These are phyloP conservation scores for Periparus ater DNA, from an alignment of 2,797 vertebrate genomes.

Conservation along the genomic window DNA sequence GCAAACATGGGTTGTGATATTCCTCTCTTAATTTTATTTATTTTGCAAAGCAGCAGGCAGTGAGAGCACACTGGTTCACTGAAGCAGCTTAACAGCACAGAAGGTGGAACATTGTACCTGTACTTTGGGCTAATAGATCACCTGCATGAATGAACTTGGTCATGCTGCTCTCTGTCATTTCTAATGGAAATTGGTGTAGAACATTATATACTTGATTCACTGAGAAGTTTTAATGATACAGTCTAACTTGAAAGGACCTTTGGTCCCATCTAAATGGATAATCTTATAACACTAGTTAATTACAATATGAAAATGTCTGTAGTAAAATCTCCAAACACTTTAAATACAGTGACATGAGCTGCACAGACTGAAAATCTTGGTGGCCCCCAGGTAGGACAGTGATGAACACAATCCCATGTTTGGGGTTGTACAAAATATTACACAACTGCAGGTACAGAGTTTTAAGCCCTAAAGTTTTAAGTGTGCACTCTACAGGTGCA, in stretches of 20 bases:
- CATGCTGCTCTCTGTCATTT: neutral
- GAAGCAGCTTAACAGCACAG: neutral
- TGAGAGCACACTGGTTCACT: neutral
- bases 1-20: neutral
- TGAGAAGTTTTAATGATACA: neutral
- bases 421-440: neutral
- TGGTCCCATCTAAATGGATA: neutral
- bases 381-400: neutral
- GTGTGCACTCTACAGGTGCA: neutral
- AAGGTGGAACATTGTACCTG: neutral
- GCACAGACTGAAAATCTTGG: neutral
- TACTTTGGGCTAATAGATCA: neutral
- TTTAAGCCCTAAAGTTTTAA: neutral
- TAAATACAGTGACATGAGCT: neutral
- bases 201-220: neutral
- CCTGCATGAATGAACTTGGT: neutral
- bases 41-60: neutral
- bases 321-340: neutral
- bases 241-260: neutral
- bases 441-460: neutral
- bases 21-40: neutral
- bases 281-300: neutral
- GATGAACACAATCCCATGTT: neutral
- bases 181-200: neutral
- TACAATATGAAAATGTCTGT: neutral